Base-by-base conservation (phyloP, 2,797 vertebrate species). In the Sphaeramia orbicularis region DNA sequence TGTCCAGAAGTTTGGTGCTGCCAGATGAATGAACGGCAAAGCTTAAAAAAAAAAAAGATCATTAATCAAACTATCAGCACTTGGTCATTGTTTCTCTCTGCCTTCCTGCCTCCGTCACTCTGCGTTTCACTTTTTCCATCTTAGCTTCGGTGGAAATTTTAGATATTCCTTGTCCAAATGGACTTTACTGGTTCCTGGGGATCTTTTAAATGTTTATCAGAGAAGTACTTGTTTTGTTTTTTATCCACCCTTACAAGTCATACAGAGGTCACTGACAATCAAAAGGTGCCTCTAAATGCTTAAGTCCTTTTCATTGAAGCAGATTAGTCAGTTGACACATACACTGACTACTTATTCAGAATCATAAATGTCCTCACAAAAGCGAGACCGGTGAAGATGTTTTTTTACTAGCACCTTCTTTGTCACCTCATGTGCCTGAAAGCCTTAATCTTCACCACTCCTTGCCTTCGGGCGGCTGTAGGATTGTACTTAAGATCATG, bases 21-120 rank as follows among this genome's bases (percentile, higher is more conserved):
- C 80, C 78, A 84, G 70, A 55, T 47, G 52, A 42, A 1, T 61
- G 74, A 83, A 47, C 81, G 78, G 54, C 74, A 54, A 65, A 76
- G 35, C 59, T 55, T 37, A 59, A 83, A 76, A 65, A 45, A 16
- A 83, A 74, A 65, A 48, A 16, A 2, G 18, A 59, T 65, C 73
- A 88, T 86, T 61, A 79, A 77, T 89, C 82, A 86, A 86, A 61
- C 56, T 45, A 65, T 78, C 80, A 47, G 43, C 59, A 4, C 60
- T 50, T 32, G 18, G 37, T 80, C 64, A 49, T 76, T 75, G 65
- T 78, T 65, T 63, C 24, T 48, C 18, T 65, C 30, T 0, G 14
- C 27, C 11, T 37, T 63, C 56, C 59, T 61, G 15, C 36, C 10
- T 65, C 8, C 2, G 35, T 9, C 6, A 13, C 7, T 73, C 62